These are phyloP conservation scores for Apis mellifera DNA, from an alignment of 1,140 invertebrate genomes.

Conservation along the genomic window DNA sequence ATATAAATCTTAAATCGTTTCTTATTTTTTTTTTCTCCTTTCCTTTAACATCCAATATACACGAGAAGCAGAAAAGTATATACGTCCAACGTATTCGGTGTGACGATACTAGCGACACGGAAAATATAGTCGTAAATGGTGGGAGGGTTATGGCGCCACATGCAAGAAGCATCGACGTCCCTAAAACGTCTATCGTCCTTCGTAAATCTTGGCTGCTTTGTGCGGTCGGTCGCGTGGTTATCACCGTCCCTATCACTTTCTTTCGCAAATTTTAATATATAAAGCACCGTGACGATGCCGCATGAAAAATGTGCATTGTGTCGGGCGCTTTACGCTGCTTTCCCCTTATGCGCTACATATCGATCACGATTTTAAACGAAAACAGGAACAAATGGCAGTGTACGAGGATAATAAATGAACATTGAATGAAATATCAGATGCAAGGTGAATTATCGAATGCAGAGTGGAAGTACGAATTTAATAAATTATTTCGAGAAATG, in stretches of 20 bases:
- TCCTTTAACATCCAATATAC: no score
- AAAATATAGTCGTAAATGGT: constrained; percentile 7
- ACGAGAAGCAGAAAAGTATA: neutral
- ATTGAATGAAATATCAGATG: neutral
- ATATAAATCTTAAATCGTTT: no score
- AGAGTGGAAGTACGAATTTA: no score
- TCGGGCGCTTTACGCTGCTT: neutral
- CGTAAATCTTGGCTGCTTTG: constrained; percentile 37
- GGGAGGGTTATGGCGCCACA: neutral
- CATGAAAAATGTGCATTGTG: constrained; percentile 32
- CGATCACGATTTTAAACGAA: neutral
- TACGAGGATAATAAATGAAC: neutral
- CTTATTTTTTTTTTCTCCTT: no score
- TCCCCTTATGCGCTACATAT: neutral
- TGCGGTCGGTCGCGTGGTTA: neutral
- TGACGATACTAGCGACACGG: neutral
- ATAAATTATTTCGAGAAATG: no score
- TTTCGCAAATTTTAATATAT: constrained; percentile 24
- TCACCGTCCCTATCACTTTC: constrained; percentile 16
- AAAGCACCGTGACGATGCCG: neutral
- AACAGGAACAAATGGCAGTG: neutral
- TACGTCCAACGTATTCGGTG: neutral
- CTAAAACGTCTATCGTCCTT: constrained; percentile 20
- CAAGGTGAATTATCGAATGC: no score
- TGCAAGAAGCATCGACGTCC: neutral